Percentiles rank a stretch among this genome's conserved stretches.
Conservation (phyloP, 2,113 vertebrate species). For the Todiramphus chloris region DNA sequence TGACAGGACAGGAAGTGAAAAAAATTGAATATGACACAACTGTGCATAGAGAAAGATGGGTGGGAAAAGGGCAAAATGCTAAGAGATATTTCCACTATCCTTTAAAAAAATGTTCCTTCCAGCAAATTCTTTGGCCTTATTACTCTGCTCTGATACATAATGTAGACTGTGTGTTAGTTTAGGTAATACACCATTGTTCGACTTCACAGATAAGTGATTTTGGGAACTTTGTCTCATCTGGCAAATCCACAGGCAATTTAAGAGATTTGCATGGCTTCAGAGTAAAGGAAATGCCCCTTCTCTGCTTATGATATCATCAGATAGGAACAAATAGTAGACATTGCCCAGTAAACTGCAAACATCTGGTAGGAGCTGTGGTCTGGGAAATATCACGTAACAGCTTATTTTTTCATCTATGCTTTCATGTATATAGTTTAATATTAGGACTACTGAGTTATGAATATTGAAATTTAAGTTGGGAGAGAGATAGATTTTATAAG, state of each 20-base stretch:
- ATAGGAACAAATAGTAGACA: neutral
- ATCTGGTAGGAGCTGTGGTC: neutral
- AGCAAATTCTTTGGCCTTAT: neutral
- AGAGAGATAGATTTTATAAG: neutral
- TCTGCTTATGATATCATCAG: neutral
- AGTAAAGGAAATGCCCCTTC: neutral
- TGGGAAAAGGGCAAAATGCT: neutral
- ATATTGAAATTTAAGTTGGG: neutral
- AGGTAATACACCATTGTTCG: neutral
- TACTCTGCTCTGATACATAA: neutral
- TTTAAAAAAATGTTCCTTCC: neutral
- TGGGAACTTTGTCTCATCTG: neutral
- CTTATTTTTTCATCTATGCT: neutral
- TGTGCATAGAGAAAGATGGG: neutral
- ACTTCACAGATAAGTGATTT: neutral
- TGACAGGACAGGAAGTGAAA: neutral
- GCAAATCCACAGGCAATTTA: neutral
- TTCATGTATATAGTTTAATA: neutral
- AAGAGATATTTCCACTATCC: neutral
- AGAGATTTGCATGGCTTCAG: neutral
- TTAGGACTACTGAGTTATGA: neutral
- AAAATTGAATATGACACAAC: neutral
- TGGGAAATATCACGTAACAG: neutral
- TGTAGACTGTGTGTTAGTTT: neutral
- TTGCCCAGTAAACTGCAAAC: neutral